Conservation (phyloP, 2,888 invertebrate species). For the Habrosyne pyritoides region DNA sequence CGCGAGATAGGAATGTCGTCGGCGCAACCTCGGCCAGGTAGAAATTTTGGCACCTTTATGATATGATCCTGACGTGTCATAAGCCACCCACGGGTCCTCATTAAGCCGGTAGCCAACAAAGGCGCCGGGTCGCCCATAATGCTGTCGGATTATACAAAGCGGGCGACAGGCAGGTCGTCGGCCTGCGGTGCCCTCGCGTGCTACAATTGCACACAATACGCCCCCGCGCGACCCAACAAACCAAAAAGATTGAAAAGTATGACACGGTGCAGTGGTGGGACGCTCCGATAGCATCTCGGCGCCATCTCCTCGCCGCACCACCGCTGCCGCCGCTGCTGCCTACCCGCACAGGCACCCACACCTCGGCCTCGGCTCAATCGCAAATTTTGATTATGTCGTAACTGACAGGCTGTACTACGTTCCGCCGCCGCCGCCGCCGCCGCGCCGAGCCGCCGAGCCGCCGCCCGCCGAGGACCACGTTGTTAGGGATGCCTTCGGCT, state of each 20-base stretch:
- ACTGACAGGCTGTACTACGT: constrained; percentile 33
- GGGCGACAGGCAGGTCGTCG: constrained; percentile 71
- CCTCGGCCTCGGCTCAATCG: constrained; percentile 27
- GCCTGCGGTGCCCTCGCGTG: constrained; percentile 77
- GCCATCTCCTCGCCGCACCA: constrained; percentile 41
- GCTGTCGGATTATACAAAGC: constrained; percentile 76
- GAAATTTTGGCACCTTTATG: constrained; percentile 81
- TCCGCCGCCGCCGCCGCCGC: constrained; percentile 13
- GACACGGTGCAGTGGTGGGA: constrained; percentile 51
- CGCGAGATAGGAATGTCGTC: constrained; percentile 76
- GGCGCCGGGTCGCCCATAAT: constrained; percentile 75
- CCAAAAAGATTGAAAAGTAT: constrained; percentile 82
- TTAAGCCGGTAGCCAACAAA: constrained; percentile 81
- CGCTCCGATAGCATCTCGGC: constrained; percentile 66
- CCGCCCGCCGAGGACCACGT: constrained; percentile 41
- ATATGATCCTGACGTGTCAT: constrained; percentile 80
- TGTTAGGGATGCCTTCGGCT: constrained; percentile 56
- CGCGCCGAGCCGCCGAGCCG: constrained; percentile 5
- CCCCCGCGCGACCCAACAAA: constrained; percentile 68
- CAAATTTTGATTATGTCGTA: constrained; percentile 61
- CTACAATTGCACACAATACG: constrained; percentile 78
- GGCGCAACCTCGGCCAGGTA: constrained; percentile 71
- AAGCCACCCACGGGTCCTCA: constrained; percentile 80
- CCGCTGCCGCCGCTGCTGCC: constrained; percentile 34
- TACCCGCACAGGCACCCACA: constrained; percentile 47